phyloP scores from a whole-genome alignment of 2,888 invertebrate species.

The Diaprepes abbreviatus region DNA sequence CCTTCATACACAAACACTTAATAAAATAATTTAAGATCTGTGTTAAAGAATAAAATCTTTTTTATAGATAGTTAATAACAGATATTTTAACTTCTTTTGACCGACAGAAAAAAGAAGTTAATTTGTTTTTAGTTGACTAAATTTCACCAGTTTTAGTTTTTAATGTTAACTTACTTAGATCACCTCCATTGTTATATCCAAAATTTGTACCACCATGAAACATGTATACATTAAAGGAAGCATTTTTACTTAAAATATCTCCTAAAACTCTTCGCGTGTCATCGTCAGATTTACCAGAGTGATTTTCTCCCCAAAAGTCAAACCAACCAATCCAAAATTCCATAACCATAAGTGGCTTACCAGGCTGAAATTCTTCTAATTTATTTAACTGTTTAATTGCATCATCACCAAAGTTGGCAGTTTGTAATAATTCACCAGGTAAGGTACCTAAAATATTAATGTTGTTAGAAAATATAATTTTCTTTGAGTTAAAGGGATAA shows the following conservation, averaged over 20 bases:
- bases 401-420: conserved; percentile 50
- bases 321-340: conserved; percentile 76
- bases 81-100: too few relatives aligned
- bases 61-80: too few relatives aligned
- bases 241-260: conserved; percentile 58
- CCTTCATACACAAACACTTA: too few relatives aligned
- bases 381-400: conserved; percentile 48
- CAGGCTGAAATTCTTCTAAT: conserved; percentile 49
- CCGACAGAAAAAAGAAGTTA: too few relatives aligned
- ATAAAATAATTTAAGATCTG: too few relatives aligned
- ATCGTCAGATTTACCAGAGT: conserved; percentile 54
- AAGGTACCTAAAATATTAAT: conserved; percentile 43
- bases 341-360: conserved; percentile 71
- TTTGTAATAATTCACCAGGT: conserved; percentile 49
- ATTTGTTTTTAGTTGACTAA: too few relatives aligned
- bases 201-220: conserved; percentile 89
- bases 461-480: too few relatives aligned
- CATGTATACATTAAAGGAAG: conserved; percentile 42
- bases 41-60: too few relatives aligned
- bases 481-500: too few relatives aligned
- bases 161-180: conserved; percentile 50
- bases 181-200: conserved; percentile 71
- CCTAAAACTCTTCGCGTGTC: conserved; percentile 54
- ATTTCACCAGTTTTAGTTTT: too few relatives aligned
- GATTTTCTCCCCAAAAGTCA: conserved; percentile 70